Evolutionary conservation across 2,888 invertebrate species (phyloP).

Genomic region (Spialia ferax): DNA sequence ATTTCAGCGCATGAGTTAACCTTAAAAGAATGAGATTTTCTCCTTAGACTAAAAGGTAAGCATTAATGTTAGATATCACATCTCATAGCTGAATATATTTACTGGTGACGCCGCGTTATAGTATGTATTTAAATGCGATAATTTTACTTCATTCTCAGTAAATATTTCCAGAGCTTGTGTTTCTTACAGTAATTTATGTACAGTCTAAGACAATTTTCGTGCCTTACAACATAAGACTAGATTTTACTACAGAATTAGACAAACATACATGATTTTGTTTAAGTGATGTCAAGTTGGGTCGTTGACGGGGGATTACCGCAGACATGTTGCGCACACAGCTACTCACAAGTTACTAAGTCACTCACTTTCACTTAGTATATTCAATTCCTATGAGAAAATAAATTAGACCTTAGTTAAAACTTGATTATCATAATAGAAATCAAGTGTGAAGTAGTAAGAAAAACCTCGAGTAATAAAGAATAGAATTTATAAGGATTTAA

Average conservation of each 20-base stretch:
- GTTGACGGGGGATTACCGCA: conserved; percentile 45
- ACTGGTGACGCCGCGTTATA: conserved; percentile 57
- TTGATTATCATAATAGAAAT: conserved; percentile 11
- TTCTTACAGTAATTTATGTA: conserved; percentile 75
- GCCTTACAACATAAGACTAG: conserved; percentile 84
- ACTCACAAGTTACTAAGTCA: too few relatives aligned
- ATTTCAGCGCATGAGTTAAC: conserved; percentile 58
- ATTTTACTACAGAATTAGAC: conserved; percentile 81
- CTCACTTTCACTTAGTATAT: not conserved
- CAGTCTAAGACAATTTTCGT: conserved; percentile 75
- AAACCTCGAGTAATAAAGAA: not conserved
- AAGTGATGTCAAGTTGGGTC: conserved; percentile 53
- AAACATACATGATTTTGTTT: conserved; percentile 63
- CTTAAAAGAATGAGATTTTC: conserved; percentile 74
- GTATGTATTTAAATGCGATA: conserved; percentile 49
- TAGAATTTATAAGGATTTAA: not conserved
- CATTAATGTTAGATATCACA: conserved; percentile 78
- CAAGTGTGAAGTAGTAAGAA: conserved; percentile 25
- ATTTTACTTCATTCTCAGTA: conserved; percentile 57
- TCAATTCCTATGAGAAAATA: not conserved
- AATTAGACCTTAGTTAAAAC: not conserved
- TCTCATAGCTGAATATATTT: conserved; percentile 73
- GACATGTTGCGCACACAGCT: not conserved
- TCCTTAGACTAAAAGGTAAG: conserved; percentile 69
- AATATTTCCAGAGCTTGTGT: conserved; percentile 73